These are phyloP conservation scores for Tetragonisca angustula DNA, from an alignment of 2,888 invertebrate genomes.

Conservation along the genomic window DNA sequence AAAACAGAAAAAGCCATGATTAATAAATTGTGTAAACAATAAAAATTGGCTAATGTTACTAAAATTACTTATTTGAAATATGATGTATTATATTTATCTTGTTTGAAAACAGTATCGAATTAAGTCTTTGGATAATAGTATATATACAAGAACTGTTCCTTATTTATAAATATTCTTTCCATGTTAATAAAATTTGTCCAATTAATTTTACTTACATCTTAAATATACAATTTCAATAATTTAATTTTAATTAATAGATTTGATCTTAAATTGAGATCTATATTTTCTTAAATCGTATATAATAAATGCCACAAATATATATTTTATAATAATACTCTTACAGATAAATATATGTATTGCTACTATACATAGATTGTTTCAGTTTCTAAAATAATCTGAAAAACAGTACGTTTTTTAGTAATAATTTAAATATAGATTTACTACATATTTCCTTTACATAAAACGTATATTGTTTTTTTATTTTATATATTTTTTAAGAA, in stretches of 20 bases:
- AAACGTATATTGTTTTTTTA: background rate
- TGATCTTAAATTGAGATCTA: slow-evolving; percentile 71
- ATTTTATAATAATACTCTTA: slow-evolving; percentile 33
- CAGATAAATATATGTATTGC: slow-evolving; percentile 30
- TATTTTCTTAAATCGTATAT: slow-evolving; percentile 57
- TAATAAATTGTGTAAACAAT: background rate
- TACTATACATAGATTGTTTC: slow-evolving; percentile 20
- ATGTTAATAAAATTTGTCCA: slow-evolving; percentile 17
- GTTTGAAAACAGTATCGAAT: background rate
- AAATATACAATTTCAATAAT: slow-evolving; percentile 30
- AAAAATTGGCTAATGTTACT: background rate
- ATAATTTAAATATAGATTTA: slow-evolving; percentile 21
- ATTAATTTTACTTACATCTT: slow-evolving; percentile 36
- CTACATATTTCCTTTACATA: background rate
- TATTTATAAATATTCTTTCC: slow-evolving; percentile 29
- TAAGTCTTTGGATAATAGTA: slow-evolving; percentile 8
- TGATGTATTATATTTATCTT: background rate
- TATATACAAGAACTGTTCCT: background rate
- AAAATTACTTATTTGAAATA: background rate
- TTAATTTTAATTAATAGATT: slow-evolving; percentile 46
- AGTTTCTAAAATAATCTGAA: slow-evolving; percentile 27
- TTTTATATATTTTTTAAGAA: slow-evolving; percentile 21
- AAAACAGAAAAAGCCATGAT: background rate
- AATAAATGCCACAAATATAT: slow-evolving; percentile 60
- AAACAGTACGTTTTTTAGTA: slow-evolving; percentile 13